Evolutionary conservation across 2,888 invertebrate species (phyloP).

Genomic region (Leucoma salicis): DNA sequence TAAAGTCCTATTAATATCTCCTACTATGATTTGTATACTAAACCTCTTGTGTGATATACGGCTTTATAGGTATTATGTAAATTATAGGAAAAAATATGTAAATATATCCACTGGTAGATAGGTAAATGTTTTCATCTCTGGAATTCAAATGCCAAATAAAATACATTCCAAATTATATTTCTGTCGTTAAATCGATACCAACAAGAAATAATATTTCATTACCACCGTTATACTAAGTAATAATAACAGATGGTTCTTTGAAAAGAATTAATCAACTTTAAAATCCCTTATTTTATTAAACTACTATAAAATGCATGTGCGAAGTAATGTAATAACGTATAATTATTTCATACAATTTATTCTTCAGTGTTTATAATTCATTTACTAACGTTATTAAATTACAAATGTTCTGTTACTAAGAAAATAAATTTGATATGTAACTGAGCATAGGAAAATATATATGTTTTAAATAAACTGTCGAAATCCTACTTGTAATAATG

Average conservation of each 20-base stretch:
- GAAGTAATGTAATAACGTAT: too few species aligned
- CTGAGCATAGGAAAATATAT: constrained; percentile 1
- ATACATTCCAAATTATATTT: constrained; percentile 32
- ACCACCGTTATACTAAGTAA: too few species aligned
- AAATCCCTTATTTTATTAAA: too few species aligned
- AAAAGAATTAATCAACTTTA: too few species aligned
- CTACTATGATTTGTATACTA: too few species aligned
- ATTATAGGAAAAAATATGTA: constrained; percentile 2
- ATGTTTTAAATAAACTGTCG: not conserved
- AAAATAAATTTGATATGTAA: too few species aligned
- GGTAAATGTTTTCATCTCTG: constrained; percentile 18
- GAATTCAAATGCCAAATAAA: constrained; percentile 33
- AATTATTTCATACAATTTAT: too few species aligned
- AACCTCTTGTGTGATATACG: too few species aligned
- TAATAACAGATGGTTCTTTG: too few species aligned
- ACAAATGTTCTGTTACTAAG: constrained; percentile 10
- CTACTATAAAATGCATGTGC: too few species aligned
- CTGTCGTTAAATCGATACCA: constrained; percentile 2
- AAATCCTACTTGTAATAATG: not conserved
- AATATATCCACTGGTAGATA: constrained; percentile 19
- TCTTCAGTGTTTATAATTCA: constrained; percentile 16
- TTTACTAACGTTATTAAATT: constrained; percentile 29
- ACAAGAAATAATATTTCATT: too few species aligned
- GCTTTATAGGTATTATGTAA: not conserved
- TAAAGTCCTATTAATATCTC: too few species aligned